These are phyloP conservation scores for Zaprionus davidi DNA, from an alignment of 1,140 invertebrate species.

Conservation along the genomic window DNA sequence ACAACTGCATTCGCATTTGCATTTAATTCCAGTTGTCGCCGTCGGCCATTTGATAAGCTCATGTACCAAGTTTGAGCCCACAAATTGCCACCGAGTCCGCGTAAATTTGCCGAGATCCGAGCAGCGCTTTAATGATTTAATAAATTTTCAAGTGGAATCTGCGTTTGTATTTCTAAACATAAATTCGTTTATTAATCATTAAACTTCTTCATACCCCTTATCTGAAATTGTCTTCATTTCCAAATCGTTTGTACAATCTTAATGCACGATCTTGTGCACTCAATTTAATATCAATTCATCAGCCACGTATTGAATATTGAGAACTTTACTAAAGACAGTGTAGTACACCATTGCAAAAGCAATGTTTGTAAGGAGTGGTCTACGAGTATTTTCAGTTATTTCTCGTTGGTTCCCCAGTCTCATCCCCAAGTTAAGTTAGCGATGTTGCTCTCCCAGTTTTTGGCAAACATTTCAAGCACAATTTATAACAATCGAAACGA, in stretches of 20 bases:
- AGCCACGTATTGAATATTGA: no score
- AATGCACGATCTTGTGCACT: no score
- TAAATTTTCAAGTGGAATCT: not conserved
- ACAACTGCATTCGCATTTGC: slow-evolving; percentile 49
- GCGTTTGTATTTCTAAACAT: not conserved
- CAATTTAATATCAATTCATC: no score
- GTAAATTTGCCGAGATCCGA: slow-evolving; percentile 22
- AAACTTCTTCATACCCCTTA: no score
- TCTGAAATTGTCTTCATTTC: no score
- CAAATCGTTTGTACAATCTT: no score
- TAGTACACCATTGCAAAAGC: no score
- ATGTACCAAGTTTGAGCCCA: not conserved
- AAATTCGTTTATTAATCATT: no score
- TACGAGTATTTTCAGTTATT: not conserved
- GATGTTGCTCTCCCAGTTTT: not conserved
- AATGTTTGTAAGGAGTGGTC: no score
- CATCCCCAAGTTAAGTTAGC: not conserved
- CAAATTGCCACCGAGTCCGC: slow-evolving; percentile 19
- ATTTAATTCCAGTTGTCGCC: slow-evolving; percentile 43
- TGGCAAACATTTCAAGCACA: not conserved
- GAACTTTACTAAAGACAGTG: no score
- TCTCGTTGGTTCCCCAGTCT: not conserved
- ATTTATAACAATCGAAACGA: not conserved
- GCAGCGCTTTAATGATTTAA: not conserved
- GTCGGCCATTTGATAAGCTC: slow-evolving; percentile 10